These are phyloP conservation scores for Anthoscopus minutus DNA, from an alignment of 2,113 vertebrate genomes.

Conservation along the genomic window DNA sequence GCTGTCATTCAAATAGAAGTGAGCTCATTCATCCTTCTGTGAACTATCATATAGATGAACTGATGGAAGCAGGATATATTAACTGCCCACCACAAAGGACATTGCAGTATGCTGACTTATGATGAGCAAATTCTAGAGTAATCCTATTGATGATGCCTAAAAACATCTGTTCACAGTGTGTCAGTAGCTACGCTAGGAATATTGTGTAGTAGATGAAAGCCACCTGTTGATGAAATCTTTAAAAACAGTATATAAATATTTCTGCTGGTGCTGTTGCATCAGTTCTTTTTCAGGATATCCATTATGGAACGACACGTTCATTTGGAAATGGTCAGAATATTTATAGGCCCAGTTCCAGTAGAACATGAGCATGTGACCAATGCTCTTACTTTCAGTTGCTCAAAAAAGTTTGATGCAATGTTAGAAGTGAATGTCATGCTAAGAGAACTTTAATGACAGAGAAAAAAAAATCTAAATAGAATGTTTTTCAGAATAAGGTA, in stretches of 20 bases:
- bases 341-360: background rate
- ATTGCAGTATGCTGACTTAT: conserved; percentile 38
- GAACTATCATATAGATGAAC: conserved; percentile 35
- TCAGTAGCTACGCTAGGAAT: background rate
- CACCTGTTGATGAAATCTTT: conserved; percentile 19
- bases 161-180: background rate
- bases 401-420: background rate
- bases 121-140: conserved; percentile 5
- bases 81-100: conserved; percentile 21
- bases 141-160: background rate
- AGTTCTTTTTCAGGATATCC: background rate
- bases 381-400: background rate
- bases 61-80: conserved; percentile 6
- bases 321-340: background rate
- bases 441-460: background rate
- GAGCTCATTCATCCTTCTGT: conserved; percentile 41
- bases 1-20: conserved; percentile 59
- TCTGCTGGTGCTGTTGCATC: background rate
- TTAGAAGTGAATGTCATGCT: background rate
- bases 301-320: background rate
- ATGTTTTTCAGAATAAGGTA: background rate
- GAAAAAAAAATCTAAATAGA: background rate
- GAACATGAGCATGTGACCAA: background rate
- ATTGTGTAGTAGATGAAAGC: background rate
- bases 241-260: background rate